Evolutionary conservation across 1,140 invertebrate species (phyloP), one percentile per base, ranked within the genome.

Genomic region (Bactericera cockerelli): DNA sequence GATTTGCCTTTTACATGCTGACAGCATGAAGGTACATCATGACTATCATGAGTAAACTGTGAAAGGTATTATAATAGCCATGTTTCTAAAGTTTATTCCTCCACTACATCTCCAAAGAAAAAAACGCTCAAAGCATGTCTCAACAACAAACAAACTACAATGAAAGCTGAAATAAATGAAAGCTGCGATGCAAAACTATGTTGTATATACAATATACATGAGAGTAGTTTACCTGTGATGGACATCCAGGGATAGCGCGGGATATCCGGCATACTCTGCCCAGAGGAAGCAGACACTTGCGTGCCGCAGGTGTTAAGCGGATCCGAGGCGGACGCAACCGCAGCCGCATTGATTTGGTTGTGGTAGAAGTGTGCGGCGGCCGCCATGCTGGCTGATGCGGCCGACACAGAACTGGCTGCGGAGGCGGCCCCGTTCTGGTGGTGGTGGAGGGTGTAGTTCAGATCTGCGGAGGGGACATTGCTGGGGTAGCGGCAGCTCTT

Each of bases 201-300:
- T 36, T 11, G 10, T 36, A 36, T 10, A 16, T 16, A 10, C 16
- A 36, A 11, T 36, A 11, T 36, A 36, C 10, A 36, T 11, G 33
- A 36, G 33, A 16, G 16, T 36, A 10, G 10, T 36, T 86, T 81
- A 93, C 91, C 91, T 77, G 89, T 92, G 71, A 93, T 90, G 65
- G 89, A 89, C 89, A 94, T 93, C 91, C 91, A 94, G n/a, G 91
- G 90, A 73, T 93, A 93, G 68, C 89, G 79, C 14, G 89, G 89
- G 68, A 93, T 87, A 72, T 89, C 86, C 26, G 88, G 87, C 65
- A 88, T 82, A 67, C 86, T 80, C 75, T 85, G 77, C 67, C 82
- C 77, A 65, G 82, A 74, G 22, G 75, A 67, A 61, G 74, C 74
- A 68, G 81, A 68, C 26, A 80, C 74, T 24, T 78, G 76, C 76